These are phyloP conservation scores for Nomada lathburiana DNA, from an alignment of 2,888 invertebrate species.

Conservation along the genomic window DNA sequence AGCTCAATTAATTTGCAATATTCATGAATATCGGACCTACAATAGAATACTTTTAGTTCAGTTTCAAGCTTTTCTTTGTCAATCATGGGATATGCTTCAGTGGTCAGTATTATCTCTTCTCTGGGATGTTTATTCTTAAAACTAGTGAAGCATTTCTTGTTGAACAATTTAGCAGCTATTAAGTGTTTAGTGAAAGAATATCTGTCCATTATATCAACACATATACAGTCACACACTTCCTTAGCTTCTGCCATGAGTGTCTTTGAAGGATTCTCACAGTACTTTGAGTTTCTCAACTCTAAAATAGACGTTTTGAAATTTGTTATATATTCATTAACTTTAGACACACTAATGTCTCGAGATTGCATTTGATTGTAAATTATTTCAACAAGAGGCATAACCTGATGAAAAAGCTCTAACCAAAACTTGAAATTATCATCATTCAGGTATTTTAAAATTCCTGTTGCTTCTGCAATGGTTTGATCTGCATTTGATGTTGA, in stretches of 20 bases:
- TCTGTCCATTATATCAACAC: background rate
- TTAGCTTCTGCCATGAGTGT: background rate
- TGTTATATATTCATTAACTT: background rate
- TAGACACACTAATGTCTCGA: background rate
- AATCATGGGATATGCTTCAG: background rate
- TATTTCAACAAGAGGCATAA: background rate
- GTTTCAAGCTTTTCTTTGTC: background rate
- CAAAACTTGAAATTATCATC: conserved; percentile 1
- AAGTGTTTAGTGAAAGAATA: background rate
- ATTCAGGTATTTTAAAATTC: background rate
- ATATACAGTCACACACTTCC: background rate
- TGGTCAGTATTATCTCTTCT: background rate
- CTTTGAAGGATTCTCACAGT: background rate
- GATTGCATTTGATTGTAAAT: background rate
- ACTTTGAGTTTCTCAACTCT: background rate
- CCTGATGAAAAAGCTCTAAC: background rate
- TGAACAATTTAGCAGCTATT: background rate
- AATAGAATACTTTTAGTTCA: background rate
- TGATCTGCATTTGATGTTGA: background rate
- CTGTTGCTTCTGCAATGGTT: background rate
- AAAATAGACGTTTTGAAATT: background rate
- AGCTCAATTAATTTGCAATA: background rate
- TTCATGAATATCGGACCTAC: background rate
- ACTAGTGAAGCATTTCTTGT: background rate
- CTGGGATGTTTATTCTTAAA: background rate